Evolutionary conservation across 2,888 invertebrate species (phyloP).

Genomic region (Coenonympha arcania): DNA sequence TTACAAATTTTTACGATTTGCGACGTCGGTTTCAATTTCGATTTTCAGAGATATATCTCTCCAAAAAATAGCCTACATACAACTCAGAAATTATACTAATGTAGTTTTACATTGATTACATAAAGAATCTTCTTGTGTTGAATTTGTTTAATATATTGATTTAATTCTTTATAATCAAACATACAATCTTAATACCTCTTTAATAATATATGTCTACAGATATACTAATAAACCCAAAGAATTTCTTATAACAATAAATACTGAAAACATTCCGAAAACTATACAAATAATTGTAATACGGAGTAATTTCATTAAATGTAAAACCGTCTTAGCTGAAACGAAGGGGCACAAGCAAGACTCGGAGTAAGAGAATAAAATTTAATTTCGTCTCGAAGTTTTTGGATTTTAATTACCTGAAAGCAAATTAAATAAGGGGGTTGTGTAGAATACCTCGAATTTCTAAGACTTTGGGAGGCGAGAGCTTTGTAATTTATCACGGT

Average conservation of each 20-base stretch:
- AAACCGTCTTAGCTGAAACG: constrained; percentile 1
- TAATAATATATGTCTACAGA: too few species aligned
- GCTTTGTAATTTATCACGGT: constrained; percentile 26
- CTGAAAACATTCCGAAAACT: neutral
- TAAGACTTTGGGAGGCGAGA: constrained; percentile 22
- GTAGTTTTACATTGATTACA: too few species aligned
- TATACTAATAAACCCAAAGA: too few species aligned
- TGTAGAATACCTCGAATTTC: constrained; percentile 25
- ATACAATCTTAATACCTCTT: too few species aligned
- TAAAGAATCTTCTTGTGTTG: too few species aligned
- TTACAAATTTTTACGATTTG: too few species aligned
- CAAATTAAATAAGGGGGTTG: constrained; percentile 62
- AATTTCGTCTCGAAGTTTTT: constrained; percentile 69
- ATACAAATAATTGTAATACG: constrained; percentile 11
- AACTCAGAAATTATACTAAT: too few species aligned
- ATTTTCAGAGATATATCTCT: too few species aligned
- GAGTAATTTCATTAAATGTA: constrained; percentile 14
- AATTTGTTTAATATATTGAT: too few species aligned
- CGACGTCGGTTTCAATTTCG: too few species aligned
- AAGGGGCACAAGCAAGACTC: constrained; percentile 6
- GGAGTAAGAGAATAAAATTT: constrained; percentile 56
- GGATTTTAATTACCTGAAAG: constrained; percentile 72
- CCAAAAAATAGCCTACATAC: too few species aligned
- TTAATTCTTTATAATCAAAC: too few species aligned
- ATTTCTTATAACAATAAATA: neutral